Percentiles rank a stretch among this genome's conserved stretches.
These are phyloP conservation scores for Torymus auratus DNA, from an alignment of 2,888 invertebrate genomes.

Conservation along the genomic window DNA sequence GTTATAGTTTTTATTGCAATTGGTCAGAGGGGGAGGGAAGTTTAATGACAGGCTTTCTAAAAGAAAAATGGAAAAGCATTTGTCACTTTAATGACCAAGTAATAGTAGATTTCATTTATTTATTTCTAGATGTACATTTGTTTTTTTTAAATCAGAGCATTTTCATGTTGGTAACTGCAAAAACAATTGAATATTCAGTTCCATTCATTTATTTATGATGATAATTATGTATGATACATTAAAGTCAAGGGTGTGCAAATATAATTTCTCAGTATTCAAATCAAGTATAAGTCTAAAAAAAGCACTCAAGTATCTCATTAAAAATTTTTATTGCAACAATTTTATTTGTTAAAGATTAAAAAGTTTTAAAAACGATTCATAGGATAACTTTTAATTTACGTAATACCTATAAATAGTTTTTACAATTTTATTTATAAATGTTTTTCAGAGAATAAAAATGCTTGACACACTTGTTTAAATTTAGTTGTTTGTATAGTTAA, in stretches of 20 bases:
- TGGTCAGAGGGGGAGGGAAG: background rate
- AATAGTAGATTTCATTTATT: background rate
- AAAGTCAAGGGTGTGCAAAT: background rate
- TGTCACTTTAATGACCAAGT: background rate
- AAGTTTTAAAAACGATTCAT: no score
- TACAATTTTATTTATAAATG: no score
- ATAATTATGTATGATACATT: background rate
- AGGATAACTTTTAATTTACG: no score
- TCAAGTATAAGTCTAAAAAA: no score
- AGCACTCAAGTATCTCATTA: no score
- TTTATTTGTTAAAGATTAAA: no score
- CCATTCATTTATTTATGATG: background rate
- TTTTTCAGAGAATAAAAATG: background rate
- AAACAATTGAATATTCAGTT: background rate
- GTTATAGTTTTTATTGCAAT: conserved; percentile 1
- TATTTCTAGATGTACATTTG: background rate
- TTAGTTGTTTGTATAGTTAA: no score
- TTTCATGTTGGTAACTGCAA: no score
- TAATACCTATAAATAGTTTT: no score
- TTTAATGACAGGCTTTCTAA: background rate
- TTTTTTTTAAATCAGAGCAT: no score
- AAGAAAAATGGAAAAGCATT: conserved; percentile 8
- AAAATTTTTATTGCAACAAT: no score
- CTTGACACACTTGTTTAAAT: background rate
- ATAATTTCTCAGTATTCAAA: background rate